These are phyloP conservation scores for Vanacampus margaritifer DNA, from an alignment of 2,113 vertebrate genomes.

Conservation along the genomic window DNA sequence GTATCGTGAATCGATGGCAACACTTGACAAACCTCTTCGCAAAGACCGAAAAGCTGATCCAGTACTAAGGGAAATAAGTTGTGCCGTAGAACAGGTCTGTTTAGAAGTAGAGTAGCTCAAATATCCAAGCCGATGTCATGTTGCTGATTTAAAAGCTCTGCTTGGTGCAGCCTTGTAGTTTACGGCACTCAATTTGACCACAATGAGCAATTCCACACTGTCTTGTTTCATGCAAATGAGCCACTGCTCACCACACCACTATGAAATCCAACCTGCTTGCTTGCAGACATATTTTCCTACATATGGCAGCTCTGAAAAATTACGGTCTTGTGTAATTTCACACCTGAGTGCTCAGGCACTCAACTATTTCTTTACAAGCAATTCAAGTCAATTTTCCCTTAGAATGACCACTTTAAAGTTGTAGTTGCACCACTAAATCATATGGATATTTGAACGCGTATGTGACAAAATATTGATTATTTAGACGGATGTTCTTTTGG, in stretches of 20 bases:
- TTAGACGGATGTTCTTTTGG: too few species aligned
- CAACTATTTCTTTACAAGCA: not conserved
- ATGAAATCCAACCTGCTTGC: not conserved
- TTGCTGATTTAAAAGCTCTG: too few species aligned
- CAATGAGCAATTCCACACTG: not conserved
- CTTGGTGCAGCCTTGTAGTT: not conserved
- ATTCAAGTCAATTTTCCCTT: not conserved
- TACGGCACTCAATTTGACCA: not conserved
- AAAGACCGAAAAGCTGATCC: not conserved
- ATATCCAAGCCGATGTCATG: not conserved
- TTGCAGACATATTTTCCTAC: not conserved
- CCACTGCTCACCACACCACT: not conserved
- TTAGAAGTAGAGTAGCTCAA: not conserved
- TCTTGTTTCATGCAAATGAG: not conserved
- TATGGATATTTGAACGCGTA: not conserved
- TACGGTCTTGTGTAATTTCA: not conserved
- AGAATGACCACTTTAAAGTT: too few species aligned
- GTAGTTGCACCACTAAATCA: too few species aligned
- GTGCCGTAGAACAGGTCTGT: not conserved
- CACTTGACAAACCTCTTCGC: constrained; percentile 4
- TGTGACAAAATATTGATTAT: not conserved
- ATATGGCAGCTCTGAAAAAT: not conserved
- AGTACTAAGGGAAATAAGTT: not conserved
- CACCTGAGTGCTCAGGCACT: not conserved
- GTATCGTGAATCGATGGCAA: constrained; percentile 23